These are phyloP conservation scores for Xiphophorus couchianus DNA, from an alignment of 2,113 vertebrate genomes.

Conservation along the genomic window DNA sequence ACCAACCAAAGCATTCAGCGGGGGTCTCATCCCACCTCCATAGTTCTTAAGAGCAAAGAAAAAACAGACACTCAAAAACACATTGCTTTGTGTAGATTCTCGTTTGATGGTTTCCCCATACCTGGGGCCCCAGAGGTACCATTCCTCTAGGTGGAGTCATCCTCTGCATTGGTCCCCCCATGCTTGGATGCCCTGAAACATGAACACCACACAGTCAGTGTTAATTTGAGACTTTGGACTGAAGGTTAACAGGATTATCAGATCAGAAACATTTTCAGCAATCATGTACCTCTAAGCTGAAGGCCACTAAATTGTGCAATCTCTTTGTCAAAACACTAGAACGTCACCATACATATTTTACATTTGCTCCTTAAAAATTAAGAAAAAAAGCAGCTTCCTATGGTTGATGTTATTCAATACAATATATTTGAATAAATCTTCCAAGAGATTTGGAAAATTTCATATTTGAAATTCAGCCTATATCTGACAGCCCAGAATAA, in stretches of 20 bases:
- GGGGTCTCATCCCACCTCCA: slow-evolving; percentile 98
- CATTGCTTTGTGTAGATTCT: background rate
- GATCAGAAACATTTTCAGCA: background rate
- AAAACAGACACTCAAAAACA: background rate
- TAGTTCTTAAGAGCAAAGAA: slow-evolving; percentile 88
- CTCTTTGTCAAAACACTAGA: background rate
- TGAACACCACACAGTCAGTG: slow-evolving; percentile 1
- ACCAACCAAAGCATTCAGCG: slow-evolving; percentile 95
- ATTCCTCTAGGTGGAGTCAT: slow-evolving; percentile 98
- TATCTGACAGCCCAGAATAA: background rate
- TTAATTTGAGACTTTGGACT: background rate
- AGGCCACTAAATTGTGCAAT: background rate
- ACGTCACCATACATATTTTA: background rate
- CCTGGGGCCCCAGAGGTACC: slow-evolving; percentile 96
- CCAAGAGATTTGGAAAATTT: background rate
- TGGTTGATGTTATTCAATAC: background rate
- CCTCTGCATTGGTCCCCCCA: slow-evolving; percentile 98
- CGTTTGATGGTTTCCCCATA: slow-evolving; percentile 58
- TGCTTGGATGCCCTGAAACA: slow-evolving; percentile 92
- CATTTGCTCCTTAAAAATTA: background rate
- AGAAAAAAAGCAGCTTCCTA: background rate
- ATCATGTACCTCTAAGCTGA: background rate
- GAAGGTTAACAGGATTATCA: background rate
- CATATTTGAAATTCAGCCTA: background rate
- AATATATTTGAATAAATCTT: background rate